Evolutionary conservation across 2,113 vertebrate genomes (phyloP), one percentile per base, ranked within the genome.

Genomic region (Pyxicephalus adspersus): DNA sequence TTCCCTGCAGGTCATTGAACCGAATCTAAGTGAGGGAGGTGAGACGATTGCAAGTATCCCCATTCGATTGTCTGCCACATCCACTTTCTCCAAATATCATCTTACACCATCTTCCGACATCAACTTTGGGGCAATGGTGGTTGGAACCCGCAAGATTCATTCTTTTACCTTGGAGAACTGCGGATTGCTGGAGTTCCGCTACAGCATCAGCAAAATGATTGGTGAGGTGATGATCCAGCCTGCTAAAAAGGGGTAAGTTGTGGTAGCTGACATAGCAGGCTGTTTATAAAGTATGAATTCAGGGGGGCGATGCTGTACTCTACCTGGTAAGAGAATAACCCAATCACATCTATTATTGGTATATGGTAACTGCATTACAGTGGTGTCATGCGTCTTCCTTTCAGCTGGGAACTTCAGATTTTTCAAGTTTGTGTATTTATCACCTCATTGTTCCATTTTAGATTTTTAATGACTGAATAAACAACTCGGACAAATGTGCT

Each of bases 1-100:
- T 38, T 80, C 9, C 3, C 28, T 64, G n/a, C 80, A 99, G 97
- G 89, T 98, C 58, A 93, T 92, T 83, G 97, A 99, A 66, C 94
- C 95, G 52, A 91, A 2, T 52, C 1, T 87, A 3, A 13, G 83
- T 3, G 84, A 91, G 29, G 91, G 86, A 64, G 89, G 88, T 2
- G 91, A 95, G 86, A 84, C 84, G 45, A 90, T 96, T 0, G 89
- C 89, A 77, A 84, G 80, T 80, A 90, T 96, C 76, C 84, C 92
- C 0, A 87, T 98, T 61, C 93, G 83, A 6, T 77, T 96, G 72
- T 95, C 95, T 0, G 86, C 93, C 0, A 89, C 86, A 28, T 89
- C 93, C 0, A 65, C 93, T 23, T 96, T 92, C 89, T 88, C 92
- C 86, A 96, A 94, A 38, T 98, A 94, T 85, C 91, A 6, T 38